These are phyloP conservation scores for Siniperca chuatsi DNA, from an alignment of 2,113 vertebrate genomes.

Conservation along the genomic window DNA sequence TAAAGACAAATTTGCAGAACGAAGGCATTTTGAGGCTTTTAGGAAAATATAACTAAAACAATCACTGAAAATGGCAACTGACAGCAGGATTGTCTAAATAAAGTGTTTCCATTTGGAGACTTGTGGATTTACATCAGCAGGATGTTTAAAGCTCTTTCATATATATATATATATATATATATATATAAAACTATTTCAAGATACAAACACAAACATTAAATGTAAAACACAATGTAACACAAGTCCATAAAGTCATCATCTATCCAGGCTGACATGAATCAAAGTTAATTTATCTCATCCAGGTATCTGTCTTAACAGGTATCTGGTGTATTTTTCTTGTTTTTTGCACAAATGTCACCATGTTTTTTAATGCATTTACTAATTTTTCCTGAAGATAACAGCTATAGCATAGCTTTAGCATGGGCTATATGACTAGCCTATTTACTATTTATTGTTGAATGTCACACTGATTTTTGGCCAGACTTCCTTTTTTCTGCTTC, in stretches of 20 bases:
- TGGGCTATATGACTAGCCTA: too few relatives aligned
- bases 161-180: conserved; percentile 9
- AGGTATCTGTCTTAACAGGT: neutral
- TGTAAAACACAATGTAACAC: neutral
- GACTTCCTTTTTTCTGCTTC: neutral
- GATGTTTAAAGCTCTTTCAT: conserved; percentile 14
- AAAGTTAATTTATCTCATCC: neutral
- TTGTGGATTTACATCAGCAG: neutral
- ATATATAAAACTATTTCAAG: neutral
- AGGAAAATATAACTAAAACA: neutral
- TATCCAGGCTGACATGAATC: neutral
- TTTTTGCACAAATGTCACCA: neutral
- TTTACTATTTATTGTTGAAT: neutral
- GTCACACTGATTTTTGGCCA: neutral
- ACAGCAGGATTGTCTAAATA: conserved; percentile 31
- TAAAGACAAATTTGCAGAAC: neutral
- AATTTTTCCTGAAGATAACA: neutral
- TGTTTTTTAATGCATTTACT: neutral
- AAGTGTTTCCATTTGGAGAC: neutral
- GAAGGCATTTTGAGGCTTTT: conserved; percentile 13
- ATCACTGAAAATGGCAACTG: neutral
- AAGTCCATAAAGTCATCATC: neutral
- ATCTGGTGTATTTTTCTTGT: neutral
- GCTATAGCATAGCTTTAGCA: neutral
- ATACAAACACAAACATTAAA: neutral